A percentile compares a stretch with the other conserved stretches of the same genome.
Evolutionary conservation across 1,140 invertebrate genomes (phyloP).

Genomic region (Trachymyrmex cornetzi): DNA sequence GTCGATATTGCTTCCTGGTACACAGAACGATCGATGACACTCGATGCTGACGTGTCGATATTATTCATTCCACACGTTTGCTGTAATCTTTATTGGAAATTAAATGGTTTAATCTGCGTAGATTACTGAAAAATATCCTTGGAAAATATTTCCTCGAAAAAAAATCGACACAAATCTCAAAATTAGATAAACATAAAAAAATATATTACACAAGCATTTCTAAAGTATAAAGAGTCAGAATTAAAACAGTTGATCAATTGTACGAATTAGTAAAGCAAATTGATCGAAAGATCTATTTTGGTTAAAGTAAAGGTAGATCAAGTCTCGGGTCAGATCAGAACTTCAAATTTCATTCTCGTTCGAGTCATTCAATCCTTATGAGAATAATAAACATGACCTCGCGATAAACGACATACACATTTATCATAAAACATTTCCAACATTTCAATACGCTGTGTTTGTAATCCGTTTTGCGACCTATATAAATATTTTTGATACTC

Average conservation of each 20-base stretch:
- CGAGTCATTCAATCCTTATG: background rate
- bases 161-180: background rate
- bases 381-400: background rate
- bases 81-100: background rate
- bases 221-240: background rate
- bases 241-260: background rate
- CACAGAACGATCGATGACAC: background rate
- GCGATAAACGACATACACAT: background rate
- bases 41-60: background rate
- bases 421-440: background rate
- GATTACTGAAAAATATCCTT: background rate
- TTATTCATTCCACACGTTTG: background rate
- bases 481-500: constrained; percentile 14
- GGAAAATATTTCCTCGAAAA: background rate
- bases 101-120: background rate
- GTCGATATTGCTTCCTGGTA: background rate
- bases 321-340: background rate
- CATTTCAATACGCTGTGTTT: background rate
- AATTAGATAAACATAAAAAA: background rate
- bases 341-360: background rate
- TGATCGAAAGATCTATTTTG: background rate
- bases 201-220: background rate
- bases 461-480: constrained; percentile 40
- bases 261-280: background rate
- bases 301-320: background rate